Evolutionary conservation across 2,113 vertebrate genomes (phyloP).

Genomic region (Prochilodus magdalenae): DNA sequence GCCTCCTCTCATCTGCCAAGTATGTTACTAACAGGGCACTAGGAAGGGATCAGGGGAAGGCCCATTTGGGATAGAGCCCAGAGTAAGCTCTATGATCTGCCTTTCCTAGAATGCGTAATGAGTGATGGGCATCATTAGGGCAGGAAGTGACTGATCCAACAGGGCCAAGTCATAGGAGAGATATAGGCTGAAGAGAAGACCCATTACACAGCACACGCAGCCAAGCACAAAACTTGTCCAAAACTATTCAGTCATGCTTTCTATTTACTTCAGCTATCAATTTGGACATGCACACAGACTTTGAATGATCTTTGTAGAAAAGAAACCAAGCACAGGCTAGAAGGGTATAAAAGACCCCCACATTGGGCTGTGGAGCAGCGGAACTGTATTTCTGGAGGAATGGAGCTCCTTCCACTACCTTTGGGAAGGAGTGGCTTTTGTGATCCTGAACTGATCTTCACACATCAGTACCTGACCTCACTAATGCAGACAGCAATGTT

Average conservation of each 20-base stretch:
- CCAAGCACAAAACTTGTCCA: background rate
- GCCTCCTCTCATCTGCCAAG: background rate
- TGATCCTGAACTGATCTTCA: too few relatives aligned
- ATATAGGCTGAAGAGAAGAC: background rate
- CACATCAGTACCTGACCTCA: too few relatives aligned
- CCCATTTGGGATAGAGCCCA: slow-evolving; percentile 28
- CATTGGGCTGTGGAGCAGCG: too few relatives aligned
- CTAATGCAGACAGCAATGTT: too few relatives aligned
- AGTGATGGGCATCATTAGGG: slow-evolving; percentile 15
- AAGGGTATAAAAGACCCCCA: too few relatives aligned
- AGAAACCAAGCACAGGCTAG: too few relatives aligned
- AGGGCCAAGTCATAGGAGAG: slow-evolving; percentile 2
- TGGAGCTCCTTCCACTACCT: too few relatives aligned
- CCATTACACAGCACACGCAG: background rate
- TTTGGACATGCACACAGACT: too few relatives aligned
- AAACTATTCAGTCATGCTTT: background rate
- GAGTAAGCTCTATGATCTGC: slow-evolving; percentile 40
- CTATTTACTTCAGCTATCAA: too few relatives aligned
- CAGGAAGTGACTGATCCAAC: slow-evolving; percentile 38
- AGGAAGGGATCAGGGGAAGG: background rate
- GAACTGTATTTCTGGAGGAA: too few relatives aligned
- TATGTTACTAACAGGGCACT: slow-evolving; percentile 59
- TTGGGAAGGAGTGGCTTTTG: too few relatives aligned
- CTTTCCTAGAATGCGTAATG: slow-evolving; percentile 35
- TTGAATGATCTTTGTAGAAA: too few relatives aligned